A percentile compares a stretch with the other conserved stretches of the same genome.
These are phyloP conservation scores for Noctua comes DNA, from an alignment of 2,888 invertebrate species.

Conservation along the genomic window DNA sequence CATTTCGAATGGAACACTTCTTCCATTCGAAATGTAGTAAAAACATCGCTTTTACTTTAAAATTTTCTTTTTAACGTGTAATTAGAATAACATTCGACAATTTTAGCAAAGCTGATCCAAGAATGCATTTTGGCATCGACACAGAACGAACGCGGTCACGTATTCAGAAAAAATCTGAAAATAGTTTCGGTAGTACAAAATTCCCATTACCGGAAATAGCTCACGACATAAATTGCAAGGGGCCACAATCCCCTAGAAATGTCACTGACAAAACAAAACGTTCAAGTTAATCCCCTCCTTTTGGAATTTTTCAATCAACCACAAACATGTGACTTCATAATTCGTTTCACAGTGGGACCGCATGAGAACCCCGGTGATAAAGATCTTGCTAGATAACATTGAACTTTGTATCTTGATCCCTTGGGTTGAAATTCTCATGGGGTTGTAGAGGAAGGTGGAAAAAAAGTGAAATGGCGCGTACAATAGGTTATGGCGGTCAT, in stretches of 20 bases:
- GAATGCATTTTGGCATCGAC: slow-evolving; percentile 57
- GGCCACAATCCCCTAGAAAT: slow-evolving; percentile 76
- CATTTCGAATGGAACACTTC: background rate
- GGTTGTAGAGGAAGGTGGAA: slow-evolving; percentile 60
- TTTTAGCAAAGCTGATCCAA: slow-evolving; percentile 52
- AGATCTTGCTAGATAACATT: slow-evolving; percentile 71
- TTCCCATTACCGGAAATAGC: slow-evolving; percentile 73
- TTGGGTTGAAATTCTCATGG: slow-evolving; percentile 58
- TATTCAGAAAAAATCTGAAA: slow-evolving; percentile 52
- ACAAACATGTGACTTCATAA: slow-evolving; percentile 84
- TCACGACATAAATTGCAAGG: slow-evolving; percentile 76
- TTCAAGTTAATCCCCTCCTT: slow-evolving; percentile 78
- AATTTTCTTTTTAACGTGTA: too few species aligned
- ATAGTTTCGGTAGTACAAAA: slow-evolving; percentile 56
- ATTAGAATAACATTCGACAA: slow-evolving; percentile 36
- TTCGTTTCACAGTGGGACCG: slow-evolving; percentile 77
- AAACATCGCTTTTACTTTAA: too few species aligned
- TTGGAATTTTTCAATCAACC: slow-evolving; percentile 88
- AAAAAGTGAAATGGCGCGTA: slow-evolving; percentile 83
- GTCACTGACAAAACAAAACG: slow-evolving; percentile 81
- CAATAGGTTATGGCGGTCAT: slow-evolving; percentile 79
- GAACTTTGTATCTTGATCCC: slow-evolving; percentile 42
- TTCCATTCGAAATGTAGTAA: too few species aligned
- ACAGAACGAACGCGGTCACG: slow-evolving; percentile 34
- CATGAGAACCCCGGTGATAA: slow-evolving; percentile 79